phyloP scores from a whole-genome alignment of 2,797 vertebrate species.

The Xiphorhynchus erythropygius region DNA sequence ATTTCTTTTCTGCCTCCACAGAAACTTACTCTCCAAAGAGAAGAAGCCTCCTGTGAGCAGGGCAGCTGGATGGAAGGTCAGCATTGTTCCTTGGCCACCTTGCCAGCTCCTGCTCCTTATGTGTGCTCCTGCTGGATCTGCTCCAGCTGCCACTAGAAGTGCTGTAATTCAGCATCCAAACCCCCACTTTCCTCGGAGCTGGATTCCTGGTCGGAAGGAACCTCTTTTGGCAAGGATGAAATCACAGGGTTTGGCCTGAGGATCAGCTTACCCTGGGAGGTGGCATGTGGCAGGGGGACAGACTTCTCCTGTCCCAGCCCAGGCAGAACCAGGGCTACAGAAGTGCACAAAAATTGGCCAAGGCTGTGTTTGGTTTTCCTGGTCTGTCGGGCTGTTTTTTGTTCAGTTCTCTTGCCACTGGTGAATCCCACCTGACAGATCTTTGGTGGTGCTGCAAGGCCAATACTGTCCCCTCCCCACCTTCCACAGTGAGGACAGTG shows the following conservation, averaged over 20 bases:
- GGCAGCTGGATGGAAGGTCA: neutral
- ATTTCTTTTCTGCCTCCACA: neutral
- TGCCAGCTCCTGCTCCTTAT: neutral
- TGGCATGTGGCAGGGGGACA: neutral
- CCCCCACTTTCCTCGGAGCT: neutral
- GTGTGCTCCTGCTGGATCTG: neutral
- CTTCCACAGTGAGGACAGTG: fast-evolving
- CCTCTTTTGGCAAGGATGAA: neutral
- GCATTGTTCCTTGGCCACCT: neutral
- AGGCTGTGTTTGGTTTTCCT: neutral
- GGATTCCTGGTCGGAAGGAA: neutral
- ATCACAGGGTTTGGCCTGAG: neutral
- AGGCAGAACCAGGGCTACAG: neutral
- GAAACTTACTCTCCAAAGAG: neutral
- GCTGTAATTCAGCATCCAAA: neutral
- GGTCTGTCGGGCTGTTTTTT: fast-evolving
- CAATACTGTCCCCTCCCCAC: fast-evolving
- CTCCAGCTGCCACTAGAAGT: conserved; percentile 8
- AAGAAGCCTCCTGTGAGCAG: neutral
- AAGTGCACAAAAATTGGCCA: neutral
- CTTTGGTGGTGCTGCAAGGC: fast-evolving
- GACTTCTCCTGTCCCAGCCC: neutral
- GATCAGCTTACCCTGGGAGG: neutral
- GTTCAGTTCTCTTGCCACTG: fast-evolving
- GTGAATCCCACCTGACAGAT: neutral